Percentiles rank a stretch among this genome's conserved stretches.
Conservation (phyloP, 2,797 vertebrate genomes). For the Alcedo quadribrachys region DNA sequence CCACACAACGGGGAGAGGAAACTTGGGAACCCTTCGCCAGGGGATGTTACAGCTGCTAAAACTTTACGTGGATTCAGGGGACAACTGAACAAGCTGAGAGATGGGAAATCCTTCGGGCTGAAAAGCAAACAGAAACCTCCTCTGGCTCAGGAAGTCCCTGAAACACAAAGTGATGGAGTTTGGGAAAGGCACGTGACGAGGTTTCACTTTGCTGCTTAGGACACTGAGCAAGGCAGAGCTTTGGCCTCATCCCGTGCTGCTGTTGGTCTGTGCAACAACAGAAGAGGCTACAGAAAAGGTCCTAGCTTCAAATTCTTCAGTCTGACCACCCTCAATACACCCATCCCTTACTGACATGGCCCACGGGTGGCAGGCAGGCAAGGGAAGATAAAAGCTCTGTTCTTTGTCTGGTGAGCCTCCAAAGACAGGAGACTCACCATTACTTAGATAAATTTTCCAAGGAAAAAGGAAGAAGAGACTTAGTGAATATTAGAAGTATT, state of each 20-base stretch:
- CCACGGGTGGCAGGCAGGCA: neutral
- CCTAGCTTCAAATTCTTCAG: neutral
- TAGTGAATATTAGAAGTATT: neutral
- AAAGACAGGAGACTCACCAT: neutral
- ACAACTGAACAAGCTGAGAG: slow-evolving; percentile 42
- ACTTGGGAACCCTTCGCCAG: neutral
- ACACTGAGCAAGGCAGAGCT: neutral
- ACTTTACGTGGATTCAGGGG: slow-evolving; percentile 47
- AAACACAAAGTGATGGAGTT: slow-evolving; percentile 23
- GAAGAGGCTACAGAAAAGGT: neutral
- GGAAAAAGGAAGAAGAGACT: neutral
- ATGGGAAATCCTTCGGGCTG: neutral
- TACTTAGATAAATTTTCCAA: neutral
- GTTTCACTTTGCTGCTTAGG: neutral
- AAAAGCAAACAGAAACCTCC: slow-evolving; percentile 37
- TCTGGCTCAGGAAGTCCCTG: slow-evolving; percentile 39
- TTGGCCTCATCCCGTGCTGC: neutral
- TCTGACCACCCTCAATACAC: neutral
- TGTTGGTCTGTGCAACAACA: neutral
- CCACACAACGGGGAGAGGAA: slow-evolving; percentile 34
- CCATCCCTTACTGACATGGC: neutral
- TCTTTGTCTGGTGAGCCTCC: neutral
- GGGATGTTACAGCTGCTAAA: slow-evolving; percentile 28
- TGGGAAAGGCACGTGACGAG: neutral
- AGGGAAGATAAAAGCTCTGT: neutral